Evolutionary conservation across 2,888 invertebrate genomes (phyloP).

Genomic region (Cheilosia scutellata): DNA sequence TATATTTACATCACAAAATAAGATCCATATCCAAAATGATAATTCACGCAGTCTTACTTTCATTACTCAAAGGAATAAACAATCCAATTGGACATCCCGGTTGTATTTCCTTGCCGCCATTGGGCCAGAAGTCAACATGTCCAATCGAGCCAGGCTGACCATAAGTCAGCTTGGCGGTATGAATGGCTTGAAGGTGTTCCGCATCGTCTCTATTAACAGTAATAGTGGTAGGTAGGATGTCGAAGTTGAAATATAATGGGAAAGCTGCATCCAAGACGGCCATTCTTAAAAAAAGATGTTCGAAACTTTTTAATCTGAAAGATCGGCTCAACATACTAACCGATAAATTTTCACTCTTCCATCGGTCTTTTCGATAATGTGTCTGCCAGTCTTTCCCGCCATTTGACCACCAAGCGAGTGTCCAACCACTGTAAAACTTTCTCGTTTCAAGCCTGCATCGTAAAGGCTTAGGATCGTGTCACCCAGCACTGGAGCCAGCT

Average conservation of each 20-base stretch:
- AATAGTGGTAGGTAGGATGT: background rate
- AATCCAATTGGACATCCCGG: conserved; percentile 65
- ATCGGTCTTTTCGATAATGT: conserved; percentile 34
- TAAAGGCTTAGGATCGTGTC: conserved; percentile 34
- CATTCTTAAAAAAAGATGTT: conserved; percentile 31
- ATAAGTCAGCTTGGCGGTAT: conserved; percentile 54
- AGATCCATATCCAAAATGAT: background rate
- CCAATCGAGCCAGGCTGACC: conserved; percentile 45
- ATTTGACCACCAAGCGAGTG: conserved; percentile 63
- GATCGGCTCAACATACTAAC: conserved; percentile 1
- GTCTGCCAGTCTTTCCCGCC: conserved; percentile 48
- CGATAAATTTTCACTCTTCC: conserved; percentile 21
- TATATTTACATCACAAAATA: conserved; percentile 4
- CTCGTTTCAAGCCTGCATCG: conserved; percentile 20
- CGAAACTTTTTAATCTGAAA: background rate
- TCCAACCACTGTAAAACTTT: conserved; percentile 33
- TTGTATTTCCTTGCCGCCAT: conserved; percentile 59
- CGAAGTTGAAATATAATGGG: conserved; percentile 33
- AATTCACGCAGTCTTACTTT: conserved; percentile 17
- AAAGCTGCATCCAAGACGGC: conserved; percentile 56
- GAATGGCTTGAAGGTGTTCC: conserved; percentile 54
- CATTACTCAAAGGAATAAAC: conserved; percentile 43
- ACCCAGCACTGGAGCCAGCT: conserved; percentile 36
- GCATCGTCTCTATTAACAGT: conserved; percentile 49
- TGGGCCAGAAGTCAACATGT: conserved; percentile 67